Evolutionary conservation across 2,797 vertebrate genomes (phyloP).

Genomic region (Myotis myotis): DNA sequence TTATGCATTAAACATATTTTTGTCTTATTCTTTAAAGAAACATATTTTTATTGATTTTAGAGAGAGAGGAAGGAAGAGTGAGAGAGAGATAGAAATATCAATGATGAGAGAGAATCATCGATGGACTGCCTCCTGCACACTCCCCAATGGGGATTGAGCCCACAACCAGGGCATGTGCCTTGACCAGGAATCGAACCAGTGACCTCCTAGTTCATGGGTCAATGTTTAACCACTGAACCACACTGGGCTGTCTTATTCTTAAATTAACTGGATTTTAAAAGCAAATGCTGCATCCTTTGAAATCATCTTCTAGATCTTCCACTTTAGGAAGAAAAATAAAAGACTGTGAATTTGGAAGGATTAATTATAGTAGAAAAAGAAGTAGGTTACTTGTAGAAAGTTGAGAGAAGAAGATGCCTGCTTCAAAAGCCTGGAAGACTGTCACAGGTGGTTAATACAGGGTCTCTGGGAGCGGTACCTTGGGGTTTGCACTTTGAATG

Average conservation of each 20-base stretch:
- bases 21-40: neutral
- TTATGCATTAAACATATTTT: neutral
- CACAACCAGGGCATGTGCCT: too few species aligned
- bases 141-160: too few species aligned
- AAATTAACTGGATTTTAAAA: slow-evolving; percentile 35
- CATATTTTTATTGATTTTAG: too few species aligned
- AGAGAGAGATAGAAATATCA: too few species aligned
- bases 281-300: neutral
- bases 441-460: neutral
- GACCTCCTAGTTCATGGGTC: too few species aligned
- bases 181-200: too few species aligned
- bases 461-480: neutral
- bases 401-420: neutral
- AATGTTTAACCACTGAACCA: too few species aligned
- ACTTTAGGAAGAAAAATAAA: slow-evolving; percentile 50
- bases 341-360: neutral
- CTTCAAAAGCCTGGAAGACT: neutral
- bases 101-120: too few species aligned
- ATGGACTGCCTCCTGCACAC: too few species aligned
- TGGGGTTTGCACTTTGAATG: neutral
- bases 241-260: neutral
- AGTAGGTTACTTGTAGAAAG: slow-evolving; percentile 17
- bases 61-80: too few species aligned
- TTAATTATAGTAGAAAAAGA: neutral
- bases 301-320: slow-evolving; percentile 22